Base-by-base conservation (phyloP, 2,113 vertebrate species). In the Cynopterus brachyotis region DNA sequence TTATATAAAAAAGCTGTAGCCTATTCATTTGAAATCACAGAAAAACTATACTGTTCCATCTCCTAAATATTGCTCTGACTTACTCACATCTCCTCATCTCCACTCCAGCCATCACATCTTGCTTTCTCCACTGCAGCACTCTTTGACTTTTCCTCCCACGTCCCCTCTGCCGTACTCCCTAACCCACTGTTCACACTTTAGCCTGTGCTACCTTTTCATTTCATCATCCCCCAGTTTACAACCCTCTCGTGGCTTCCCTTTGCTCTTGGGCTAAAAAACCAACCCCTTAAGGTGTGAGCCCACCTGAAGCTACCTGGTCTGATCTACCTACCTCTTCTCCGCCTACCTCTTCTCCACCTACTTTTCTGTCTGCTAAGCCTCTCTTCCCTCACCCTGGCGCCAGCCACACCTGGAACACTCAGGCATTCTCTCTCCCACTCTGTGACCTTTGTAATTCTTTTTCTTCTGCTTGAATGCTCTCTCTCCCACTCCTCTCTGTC, bases 61-160 rank as follows among this genome's bases (percentile, higher is more conserved):
- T 70, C 67, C 32, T 92, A 75, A 91, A 45, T 62, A 87, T 37
- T 69, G 82, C 60, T 91, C 88, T 88, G n/a, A 69, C 19, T 40
- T 47, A 26, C 37, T 24, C 35, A 45, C 1, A 0, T 76, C 53
- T 91, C 62, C 62, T 66, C 55, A 37, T 45, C 35, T 42, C n/a
- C 9, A 53, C 75, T 62, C 53, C 20, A 78, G 28, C 64, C 32
- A 42, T 10, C 73, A 59, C 8, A 28, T 47, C n/a, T 30, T 5
- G n/a, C n/a, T 35, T 45, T n/a, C 42, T 60, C 50, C 59, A 45
- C 15, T 0, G 55, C 76, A 55, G 32, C 55, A 8, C 19, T 32
- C 64, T 60, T n/a, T 50, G 45, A 13, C 7, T 26, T 59, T 2
- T n/a, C 30, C 20, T 76, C 88, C 30, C 16, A 9, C 9, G 16